Percentiles rank a stretch among this genome's conserved stretches.
Conservation (phyloP, 1,140 invertebrate species). For the Lepidurus arcticus region DNA sequence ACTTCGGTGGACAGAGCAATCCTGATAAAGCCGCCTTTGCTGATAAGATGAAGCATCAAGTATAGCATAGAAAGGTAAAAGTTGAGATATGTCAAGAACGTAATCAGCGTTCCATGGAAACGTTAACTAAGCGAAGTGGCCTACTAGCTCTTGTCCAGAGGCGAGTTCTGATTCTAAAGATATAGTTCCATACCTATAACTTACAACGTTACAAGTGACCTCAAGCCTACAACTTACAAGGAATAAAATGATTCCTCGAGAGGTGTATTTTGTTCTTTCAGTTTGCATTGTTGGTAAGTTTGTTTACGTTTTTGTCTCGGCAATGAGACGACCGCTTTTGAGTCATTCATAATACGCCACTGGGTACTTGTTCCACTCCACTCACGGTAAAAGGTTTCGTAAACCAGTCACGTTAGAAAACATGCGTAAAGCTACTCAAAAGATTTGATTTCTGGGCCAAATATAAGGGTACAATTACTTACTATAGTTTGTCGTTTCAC, state of each 20-base stretch:
- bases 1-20: neutral
- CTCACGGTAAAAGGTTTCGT: neutral
- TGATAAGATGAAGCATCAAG: neutral
- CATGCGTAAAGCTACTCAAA: too few species aligned
- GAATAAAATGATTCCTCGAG: neutral
- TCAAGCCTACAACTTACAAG: neutral
- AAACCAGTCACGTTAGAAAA: too few species aligned
- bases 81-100: neutral
- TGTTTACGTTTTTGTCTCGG: neutral
- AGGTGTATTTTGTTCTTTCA: neutral
- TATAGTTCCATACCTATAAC: neutral
- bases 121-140: neutral
- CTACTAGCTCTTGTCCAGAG: neutral
- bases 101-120: constrained; percentile 8
- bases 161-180: neutral
- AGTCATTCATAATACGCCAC: too few species aligned
- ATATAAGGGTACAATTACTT: too few species aligned
- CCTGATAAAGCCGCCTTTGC: neutral
- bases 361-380: neutral
- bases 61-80: neutral
- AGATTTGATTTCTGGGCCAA: too few species aligned
- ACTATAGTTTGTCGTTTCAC: too few species aligned
- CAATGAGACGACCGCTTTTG: neutral
- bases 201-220: neutral
- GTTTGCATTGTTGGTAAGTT: neutral